These are phyloP conservation scores for Anthoptus insignis DNA, from an alignment of 2,888 invertebrate genomes.

Conservation along the genomic window DNA sequence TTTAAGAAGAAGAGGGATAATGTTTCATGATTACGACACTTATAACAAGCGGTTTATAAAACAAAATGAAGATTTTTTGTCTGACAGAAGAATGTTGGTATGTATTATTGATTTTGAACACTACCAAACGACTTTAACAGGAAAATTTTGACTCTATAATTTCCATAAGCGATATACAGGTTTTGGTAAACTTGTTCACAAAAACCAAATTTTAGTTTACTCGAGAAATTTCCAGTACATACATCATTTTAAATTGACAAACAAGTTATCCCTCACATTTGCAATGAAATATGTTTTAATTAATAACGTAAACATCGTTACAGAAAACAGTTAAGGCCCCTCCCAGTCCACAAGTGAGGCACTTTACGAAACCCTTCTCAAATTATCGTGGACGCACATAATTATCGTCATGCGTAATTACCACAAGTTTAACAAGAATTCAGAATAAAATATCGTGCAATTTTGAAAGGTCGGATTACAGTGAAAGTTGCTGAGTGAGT, in stretches of 20 bases:
- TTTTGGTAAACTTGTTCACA: slow-evolving; percentile 2
- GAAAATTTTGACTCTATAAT: background rate
- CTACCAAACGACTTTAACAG: background rate
- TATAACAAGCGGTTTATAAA: too few relatives aligned
- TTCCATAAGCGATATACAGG: background rate
- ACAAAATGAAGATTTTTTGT: too few relatives aligned
- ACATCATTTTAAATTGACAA: background rate
- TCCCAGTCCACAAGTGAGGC: background rate
- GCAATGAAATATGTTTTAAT: background rate
- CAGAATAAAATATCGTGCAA: slow-evolving; percentile 46
- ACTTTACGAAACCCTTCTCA: slow-evolving; percentile 10
- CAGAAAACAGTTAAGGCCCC: slow-evolving; percentile 6
- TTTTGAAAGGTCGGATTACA: slow-evolving; percentile 47
- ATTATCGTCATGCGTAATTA: slow-evolving; percentile 51
- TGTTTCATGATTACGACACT: too few relatives aligned
- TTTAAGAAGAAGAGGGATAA: too few relatives aligned
- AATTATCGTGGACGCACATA: slow-evolving; percentile 19
- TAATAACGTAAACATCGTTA: background rate
- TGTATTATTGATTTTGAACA: background rate
- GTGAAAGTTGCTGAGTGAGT: slow-evolving; percentile 71
- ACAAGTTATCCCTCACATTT: background rate
- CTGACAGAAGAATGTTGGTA: too few relatives aligned
- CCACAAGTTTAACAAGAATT: slow-evolving; percentile 53
- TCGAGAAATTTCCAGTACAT: background rate
- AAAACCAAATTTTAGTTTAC: background rate